Evolutionary conservation across 1,140 invertebrate genomes (phyloP), one percentile per base, ranked within the genome.

Genomic region (Gryon sp.): DNA sequence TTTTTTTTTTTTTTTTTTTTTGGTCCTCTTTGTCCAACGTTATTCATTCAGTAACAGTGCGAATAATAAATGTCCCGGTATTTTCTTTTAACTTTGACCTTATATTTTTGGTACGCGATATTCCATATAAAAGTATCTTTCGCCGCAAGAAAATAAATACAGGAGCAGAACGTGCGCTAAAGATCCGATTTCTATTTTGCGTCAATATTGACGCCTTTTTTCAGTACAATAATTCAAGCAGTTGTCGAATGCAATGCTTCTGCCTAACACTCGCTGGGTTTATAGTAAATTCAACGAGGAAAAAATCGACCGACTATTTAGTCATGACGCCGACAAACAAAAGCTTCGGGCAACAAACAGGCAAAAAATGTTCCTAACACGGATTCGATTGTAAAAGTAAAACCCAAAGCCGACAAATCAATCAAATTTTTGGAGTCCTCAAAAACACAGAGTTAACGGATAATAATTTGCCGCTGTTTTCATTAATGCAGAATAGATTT

Each of bases 181-280:
- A 8, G 57, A 62, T 19, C 16, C 45, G 15, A 41, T 63, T 63
- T 63, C 24, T 50, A 41, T 63, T 63, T 62, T 24, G 20, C 12
- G n/a, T 28, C 26, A 45, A 22, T 62, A 32, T 52, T 65, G 60
- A 65, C 8, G 46, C 34, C 7, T 26, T 65, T 52, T 65, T 65
- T 65, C 46, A 30, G 28, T 19, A 18, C 26, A 11, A 65, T 65
- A 65, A 65, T 52, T 65, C 60, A 65, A 65, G 46, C 16, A 24
- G 60, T 32, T 65, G 60, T 65, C 60, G 60, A 65, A 26, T 9
- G 46, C 59, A 63, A 46, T 1, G 22, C n/a, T n/a, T n/a, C n/a
- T 41, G 26, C 32, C 59, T 63, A 52, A 63, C 59, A 63, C 50
- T 63, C 38, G 57, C 28, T n/a, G 43, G 26, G 18, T 32, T 46